A percentile compares a stretch with the other conserved stretches of the same genome.
Conservation (phyloP, 2,888 invertebrate genomes). For the Eristalis arbustorum region DNA sequence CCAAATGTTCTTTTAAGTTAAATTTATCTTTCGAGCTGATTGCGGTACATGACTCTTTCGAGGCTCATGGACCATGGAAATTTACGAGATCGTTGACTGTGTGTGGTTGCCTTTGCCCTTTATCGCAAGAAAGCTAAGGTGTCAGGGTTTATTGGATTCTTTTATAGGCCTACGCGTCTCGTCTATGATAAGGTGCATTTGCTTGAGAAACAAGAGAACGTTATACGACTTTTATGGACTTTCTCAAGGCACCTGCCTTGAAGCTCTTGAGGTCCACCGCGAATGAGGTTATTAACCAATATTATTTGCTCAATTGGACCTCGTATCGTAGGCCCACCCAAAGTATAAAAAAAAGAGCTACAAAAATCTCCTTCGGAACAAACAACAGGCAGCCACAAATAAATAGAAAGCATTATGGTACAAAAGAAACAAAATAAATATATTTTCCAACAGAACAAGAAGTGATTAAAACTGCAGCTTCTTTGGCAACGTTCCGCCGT, state of each 20-base stretch:
- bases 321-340: too few relatives aligned
- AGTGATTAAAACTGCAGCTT: conserved; percentile 82
- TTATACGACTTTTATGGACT: too few relatives aligned
- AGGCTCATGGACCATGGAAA: not conserved
- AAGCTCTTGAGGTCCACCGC: too few relatives aligned
- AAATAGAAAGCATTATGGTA: not conserved
- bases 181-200: not conserved
- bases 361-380: not conserved
- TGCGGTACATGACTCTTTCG: not conserved
- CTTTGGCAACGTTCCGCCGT: conserved; percentile 83
- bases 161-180: not conserved
- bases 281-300: too few relatives aligned
- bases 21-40: not conserved
- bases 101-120: not conserved
- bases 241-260: too few relatives aligned
- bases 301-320: too few relatives aligned
- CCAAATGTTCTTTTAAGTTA: conserved; percentile 4
- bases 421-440: conserved; percentile 41
- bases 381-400: not conserved
- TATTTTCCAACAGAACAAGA: conserved; percentile 34
- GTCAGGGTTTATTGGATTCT: not conserved
- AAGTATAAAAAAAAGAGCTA: too few relatives aligned
- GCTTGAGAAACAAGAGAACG: too few relatives aligned
- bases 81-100: not conserved
- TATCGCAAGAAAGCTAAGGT: not conserved